These are phyloP conservation scores for Gambusia holbrooki DNA, from an alignment of 2,113 vertebrate genomes.

Conservation along the genomic window DNA sequence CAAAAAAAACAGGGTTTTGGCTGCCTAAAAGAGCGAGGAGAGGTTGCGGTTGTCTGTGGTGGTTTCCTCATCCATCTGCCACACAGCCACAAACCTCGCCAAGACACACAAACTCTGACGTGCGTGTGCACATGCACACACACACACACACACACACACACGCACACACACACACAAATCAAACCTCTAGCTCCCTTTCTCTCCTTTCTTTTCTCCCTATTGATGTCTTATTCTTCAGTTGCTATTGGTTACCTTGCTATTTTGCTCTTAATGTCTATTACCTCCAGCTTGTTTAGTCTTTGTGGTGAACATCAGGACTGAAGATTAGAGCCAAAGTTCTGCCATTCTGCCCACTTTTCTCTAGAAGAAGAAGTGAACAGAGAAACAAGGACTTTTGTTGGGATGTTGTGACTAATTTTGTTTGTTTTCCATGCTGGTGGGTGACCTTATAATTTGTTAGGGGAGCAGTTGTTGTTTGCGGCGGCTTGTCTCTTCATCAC, in stretches of 20 bases:
- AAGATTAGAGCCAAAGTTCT: slow-evolving; percentile 33
- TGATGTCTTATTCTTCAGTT: slow-evolving; percentile 70
- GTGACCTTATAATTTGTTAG: slow-evolving; percentile 44
- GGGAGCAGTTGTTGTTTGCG: slow-evolving; percentile 39
- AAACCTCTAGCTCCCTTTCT: slow-evolving; percentile 45
- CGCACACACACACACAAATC: slow-evolving; percentile 25
- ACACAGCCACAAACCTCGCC: slow-evolving; percentile 62
- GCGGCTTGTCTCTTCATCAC: slow-evolving; percentile 49
- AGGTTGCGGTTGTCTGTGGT: slow-evolving; percentile 60
- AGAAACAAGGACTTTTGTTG: neutral
- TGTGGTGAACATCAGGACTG: slow-evolving; percentile 36
- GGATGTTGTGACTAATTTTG: slow-evolving; percentile 21
- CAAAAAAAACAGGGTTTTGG: slow-evolving; percentile 22
- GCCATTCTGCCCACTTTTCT: slow-evolving; percentile 23
- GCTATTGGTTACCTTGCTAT: slow-evolving; percentile 78
- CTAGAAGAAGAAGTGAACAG: neutral
- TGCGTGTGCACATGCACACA: slow-evolving; percentile 12
- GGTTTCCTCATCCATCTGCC: slow-evolving; percentile 67
- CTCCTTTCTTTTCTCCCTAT: slow-evolving; percentile 33
- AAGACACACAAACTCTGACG: slow-evolving; percentile 36
- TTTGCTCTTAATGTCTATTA: slow-evolving; percentile 73
- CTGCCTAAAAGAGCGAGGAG: slow-evolving; percentile 48
- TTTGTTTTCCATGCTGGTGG: slow-evolving; percentile 18
- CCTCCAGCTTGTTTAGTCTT: slow-evolving; percentile 69
- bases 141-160: slow-evolving; percentile 18